Conservation (phyloP, 1,140 invertebrate genomes). For the Adelges cooleyi region DNA sequence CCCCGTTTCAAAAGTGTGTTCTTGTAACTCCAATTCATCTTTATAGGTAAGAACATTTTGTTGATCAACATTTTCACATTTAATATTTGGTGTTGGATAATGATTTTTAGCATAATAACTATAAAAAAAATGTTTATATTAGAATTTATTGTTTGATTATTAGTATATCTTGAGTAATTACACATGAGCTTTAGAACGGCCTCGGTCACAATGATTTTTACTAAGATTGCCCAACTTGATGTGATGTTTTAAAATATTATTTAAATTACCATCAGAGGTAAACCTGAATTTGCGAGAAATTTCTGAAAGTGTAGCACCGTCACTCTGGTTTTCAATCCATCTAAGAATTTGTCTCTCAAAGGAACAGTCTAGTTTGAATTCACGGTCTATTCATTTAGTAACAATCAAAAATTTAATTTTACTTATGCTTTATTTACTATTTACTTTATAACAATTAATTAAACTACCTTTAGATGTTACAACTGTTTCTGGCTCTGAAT, state of each 20-base stretch:
- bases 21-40: too few species aligned
- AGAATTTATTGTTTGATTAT: neutral
- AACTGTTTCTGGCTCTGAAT: constrained; percentile 35
- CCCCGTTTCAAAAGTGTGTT: too few species aligned
- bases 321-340: constrained; percentile 24
- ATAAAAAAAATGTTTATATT: neutral
- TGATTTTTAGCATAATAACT: constrained; percentile 4
- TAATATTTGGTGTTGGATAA: neutral
- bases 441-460: too few species aligned
- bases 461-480: constrained; percentile 38
- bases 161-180: neutral
- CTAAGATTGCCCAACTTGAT: neutral
- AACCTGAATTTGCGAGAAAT: constrained; percentile 10
- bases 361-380: constrained; percentile 9
- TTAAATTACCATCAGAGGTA: constrained; percentile 10
- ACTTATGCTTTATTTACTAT: too few species aligned
- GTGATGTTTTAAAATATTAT: neutral
- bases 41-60: too few species aligned
- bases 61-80: too few species aligned
- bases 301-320: constrained; percentile 4
- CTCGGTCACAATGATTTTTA: constrained; percentile 17
- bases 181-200: constrained; percentile 9
- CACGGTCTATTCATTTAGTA: too few species aligned
- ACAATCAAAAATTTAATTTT: too few species aligned
- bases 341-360: constrained; percentile 19